Evolutionary conservation across 2,888 invertebrate genomes (phyloP), one percentile per base, ranked within the genome.

Genomic region (Taenaris catops): DNA sequence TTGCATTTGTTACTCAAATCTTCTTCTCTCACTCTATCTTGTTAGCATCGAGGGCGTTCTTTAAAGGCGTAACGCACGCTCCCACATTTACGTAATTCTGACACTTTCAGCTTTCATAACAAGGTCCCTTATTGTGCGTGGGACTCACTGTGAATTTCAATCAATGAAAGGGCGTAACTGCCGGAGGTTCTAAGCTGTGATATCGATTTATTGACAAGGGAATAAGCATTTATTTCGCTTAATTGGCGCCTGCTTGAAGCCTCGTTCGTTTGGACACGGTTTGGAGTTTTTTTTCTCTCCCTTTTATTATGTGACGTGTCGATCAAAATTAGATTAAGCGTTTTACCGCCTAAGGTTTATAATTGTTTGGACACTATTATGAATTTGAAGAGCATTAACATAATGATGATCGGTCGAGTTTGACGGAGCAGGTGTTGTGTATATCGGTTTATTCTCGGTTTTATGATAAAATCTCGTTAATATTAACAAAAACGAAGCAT

Each of bases 371-470:
- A 41, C 36, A 32, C 36, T 38, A 43, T 49, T 46, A 55, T 55
- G 59, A 69, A 60, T 72, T 78, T 71, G 72, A 70, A 63, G 52
- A 63, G 64, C 68, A 84, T 83, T 83, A 83, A 65, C 81, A 79
- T 83, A 80, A 83, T 79, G 75, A 78, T 74, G 67, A 72, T 66
- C 67, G 66, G 71, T 63, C 67, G 71, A 65, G 71, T 80, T 78
- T 76, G 79, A 79, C 74, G 70, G 68, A 80, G 80, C 84, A 86
- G 84, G 84, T 86, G 84, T 79, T 59, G 71, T 66, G 63, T 69
- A 61, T 78, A 78, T 81, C 74, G 70, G 78, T 75, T 78, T 73
- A 79, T 81, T 80, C 78, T 79, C 74, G 57, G 75, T 76, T 83
- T 81, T 81, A 78, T 74, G 69, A 72, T 73, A 71, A 81, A 79